A percentile compares a stretch with the other conserved stretches of the same genome.
These are phyloP conservation scores for Palythoa caribaeorum DNA, from an alignment of 92 coral and sea anemone species.

Conservation along the genomic window DNA sequence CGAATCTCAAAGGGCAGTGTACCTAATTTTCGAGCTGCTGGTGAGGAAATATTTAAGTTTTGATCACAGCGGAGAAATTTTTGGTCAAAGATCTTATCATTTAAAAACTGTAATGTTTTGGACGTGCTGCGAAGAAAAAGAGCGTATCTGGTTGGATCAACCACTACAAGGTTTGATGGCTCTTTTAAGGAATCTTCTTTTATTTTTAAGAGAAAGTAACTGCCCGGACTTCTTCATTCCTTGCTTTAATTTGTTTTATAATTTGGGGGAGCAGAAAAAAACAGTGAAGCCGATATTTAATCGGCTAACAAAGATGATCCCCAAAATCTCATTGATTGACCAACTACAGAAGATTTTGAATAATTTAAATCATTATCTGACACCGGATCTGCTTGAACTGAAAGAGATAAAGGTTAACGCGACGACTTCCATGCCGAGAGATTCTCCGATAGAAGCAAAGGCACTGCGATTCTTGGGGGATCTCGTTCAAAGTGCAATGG, in stretches of 20 bases:
- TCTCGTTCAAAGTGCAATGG: slow-evolving; percentile 38
- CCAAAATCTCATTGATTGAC: slow-evolving; percentile 3
- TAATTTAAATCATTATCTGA: slow-evolving; percentile 7
- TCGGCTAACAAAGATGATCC: background rate
- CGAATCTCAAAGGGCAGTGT: slow-evolving; percentile 26
- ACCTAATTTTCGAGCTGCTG: slow-evolving; percentile 34
- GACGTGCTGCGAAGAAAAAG: slow-evolving; percentile 22
- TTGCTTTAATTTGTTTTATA: slow-evolving; percentile 12
- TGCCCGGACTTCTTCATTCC: slow-evolving; percentile 41
- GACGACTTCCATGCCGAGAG: background rate
- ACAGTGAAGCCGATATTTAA: background rate
- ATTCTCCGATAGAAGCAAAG: slow-evolving; percentile 20
- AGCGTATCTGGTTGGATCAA: slow-evolving; percentile 4
- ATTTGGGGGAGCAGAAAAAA: slow-evolving; percentile 1
- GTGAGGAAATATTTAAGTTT: slow-evolving; percentile 8
- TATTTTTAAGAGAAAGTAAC: slow-evolving; percentile 21
- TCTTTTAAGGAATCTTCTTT: slow-evolving; percentile 26
- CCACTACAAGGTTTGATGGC: background rate
- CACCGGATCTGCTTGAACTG: slow-evolving; percentile 1
- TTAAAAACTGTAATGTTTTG: slow-evolving; percentile 38
- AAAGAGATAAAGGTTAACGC: background rate
- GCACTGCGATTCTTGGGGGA: slow-evolving; percentile 37
- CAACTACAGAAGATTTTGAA: slow-evolving; percentile 16
- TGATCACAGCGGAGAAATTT: slow-evolving; percentile 12
- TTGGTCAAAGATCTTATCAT: slow-evolving; percentile 1